These are phyloP conservation scores for Plecotus auritus DNA, from an alignment of 2,113 vertebrate genomes.

Conservation along the genomic window DNA sequence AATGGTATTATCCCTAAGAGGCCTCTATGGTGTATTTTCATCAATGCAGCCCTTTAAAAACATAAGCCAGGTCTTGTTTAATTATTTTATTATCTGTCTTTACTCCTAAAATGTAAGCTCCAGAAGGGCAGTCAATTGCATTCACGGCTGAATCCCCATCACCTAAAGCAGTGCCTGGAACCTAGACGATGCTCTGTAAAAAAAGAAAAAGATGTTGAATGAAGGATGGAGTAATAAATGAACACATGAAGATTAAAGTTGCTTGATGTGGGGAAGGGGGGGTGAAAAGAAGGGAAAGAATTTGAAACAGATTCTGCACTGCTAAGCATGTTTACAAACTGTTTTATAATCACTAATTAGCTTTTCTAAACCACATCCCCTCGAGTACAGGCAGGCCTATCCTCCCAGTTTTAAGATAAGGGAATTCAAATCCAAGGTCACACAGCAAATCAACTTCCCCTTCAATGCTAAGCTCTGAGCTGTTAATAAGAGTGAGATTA, in stretches of 20 bases:
- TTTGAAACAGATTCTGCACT: not conserved
- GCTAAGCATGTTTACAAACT: slow-evolving; percentile 32
- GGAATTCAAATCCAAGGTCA: slow-evolving; percentile 34
- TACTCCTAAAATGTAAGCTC: not conserved
- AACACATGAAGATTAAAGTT: not conserved
- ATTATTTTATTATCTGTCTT: not conserved
- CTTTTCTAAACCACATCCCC: slow-evolving; percentile 23
- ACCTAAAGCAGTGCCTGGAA: not conserved
- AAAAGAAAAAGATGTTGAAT: not conserved
- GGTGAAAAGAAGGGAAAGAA: not conserved
- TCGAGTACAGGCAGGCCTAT: not conserved
- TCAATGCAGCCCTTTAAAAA: not conserved
- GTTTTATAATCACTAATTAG: slow-evolving; percentile 32
- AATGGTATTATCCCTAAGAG: not conserved
- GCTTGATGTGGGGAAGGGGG: not conserved
- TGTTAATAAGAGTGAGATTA: slow-evolving; percentile 22
- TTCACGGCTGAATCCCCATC: not conserved
- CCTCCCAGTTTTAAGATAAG: slow-evolving; percentile 49
- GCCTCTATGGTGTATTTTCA: not conserved
- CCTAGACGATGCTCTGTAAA: not conserved
- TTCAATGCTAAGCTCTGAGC: not conserved
- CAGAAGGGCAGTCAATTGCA: not conserved
- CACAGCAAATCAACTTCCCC: not conserved
- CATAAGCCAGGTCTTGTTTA: not conserved
- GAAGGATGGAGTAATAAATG: not conserved